Conservation (phyloP, 2,888 invertebrate species). For the Pollenia labialis region DNA sequence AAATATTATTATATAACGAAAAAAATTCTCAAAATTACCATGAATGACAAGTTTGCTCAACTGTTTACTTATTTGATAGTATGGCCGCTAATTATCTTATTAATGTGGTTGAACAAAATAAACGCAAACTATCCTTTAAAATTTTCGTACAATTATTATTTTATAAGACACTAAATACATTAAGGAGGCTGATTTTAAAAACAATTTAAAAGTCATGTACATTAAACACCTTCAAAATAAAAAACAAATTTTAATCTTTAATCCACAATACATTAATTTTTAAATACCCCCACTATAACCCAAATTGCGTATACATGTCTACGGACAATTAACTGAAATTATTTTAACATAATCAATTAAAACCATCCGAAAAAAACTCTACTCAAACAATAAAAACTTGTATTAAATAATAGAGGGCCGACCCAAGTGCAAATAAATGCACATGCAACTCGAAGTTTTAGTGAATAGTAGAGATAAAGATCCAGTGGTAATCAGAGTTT, state of each 20-base stretch:
- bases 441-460: slow-evolving; percentile 41
- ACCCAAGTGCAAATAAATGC: slow-evolving; percentile 17
- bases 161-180: too few relatives aligned
- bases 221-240: background rate
- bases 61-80: too few relatives aligned
- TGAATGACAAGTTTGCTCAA: too few relatives aligned
- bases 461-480: slow-evolving; percentile 28
- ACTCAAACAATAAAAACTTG: slow-evolving; percentile 21
- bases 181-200: too few relatives aligned
- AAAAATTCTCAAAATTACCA: too few relatives aligned
- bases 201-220: too few relatives aligned
- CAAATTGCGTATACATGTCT: slow-evolving; percentile 48
- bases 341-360: slow-evolving; percentile 56
- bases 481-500: slow-evolving; percentile 13
- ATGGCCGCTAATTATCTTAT: too few relatives aligned
- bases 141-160: too few relatives aligned
- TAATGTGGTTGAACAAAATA: too few relatives aligned
- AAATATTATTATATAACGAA: too few relatives aligned
- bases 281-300: slow-evolving; percentile 18
- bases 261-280: background rate
- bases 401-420: slow-evolving; percentile 4
- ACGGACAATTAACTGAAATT: slow-evolving; percentile 55
- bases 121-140: too few relatives aligned
- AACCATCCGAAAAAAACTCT: slow-evolving; percentile 5
- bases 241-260: background rate